Evolutionary conservation across 2,888 invertebrate species (phyloP).

Genomic region (Coelinius sp.): DNA sequence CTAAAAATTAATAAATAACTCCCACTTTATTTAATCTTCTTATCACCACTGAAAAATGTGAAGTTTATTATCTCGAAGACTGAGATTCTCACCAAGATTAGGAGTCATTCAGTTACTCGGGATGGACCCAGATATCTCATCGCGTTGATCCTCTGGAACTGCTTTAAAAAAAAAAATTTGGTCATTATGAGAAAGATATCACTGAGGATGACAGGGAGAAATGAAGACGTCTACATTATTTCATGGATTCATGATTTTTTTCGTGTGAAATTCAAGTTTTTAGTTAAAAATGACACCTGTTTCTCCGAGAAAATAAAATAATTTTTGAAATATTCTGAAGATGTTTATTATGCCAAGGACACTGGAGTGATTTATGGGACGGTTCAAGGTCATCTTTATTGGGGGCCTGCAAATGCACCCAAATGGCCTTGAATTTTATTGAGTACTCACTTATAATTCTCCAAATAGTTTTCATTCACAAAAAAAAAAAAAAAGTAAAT

Average conservation of each 20-base stretch:
- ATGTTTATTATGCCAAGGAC: constrained; percentile 10
- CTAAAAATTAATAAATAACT: background rate
- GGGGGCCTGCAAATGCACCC: background rate
- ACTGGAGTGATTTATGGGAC: background rate
- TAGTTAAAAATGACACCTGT: background rate
- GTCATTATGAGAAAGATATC: constrained; percentile 15
- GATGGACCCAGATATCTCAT: constrained; percentile 32
- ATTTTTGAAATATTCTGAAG: background rate
- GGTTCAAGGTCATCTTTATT: background rate
- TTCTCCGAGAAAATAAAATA: background rate
- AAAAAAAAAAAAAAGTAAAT: background rate
- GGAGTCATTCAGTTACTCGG: constrained; percentile 33
- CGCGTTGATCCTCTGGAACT: constrained; percentile 5
- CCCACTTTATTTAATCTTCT: background rate
- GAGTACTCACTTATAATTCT: background rate
- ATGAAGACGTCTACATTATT: background rate
- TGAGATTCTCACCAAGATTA: constrained; percentile 35
- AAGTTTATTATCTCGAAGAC: constrained; percentile 37
- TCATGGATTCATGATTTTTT: background rate
- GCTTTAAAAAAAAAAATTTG: constrained; percentile 6
- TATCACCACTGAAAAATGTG: constrained; percentile 26
- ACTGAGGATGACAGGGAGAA: background rate
- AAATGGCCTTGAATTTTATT: background rate
- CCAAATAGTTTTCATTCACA: background rate
- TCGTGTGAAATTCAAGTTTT: background rate